phyloP scores from a whole-genome alignment of 35 echinoderm and acorn worm genomes.

The Apostichopus japonicus region DNA sequence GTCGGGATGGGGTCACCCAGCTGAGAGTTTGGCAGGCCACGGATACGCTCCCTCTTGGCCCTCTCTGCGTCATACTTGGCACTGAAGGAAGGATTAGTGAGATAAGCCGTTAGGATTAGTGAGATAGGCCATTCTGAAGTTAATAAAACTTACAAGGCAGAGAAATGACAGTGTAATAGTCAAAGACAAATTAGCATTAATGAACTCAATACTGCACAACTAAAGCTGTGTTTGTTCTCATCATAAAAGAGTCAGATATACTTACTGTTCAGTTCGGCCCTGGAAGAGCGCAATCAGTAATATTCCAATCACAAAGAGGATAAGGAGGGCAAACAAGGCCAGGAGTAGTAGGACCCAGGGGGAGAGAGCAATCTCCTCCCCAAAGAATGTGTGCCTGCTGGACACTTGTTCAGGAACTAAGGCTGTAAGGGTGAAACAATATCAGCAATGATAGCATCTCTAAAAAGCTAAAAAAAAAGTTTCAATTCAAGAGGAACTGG shows the following conservation, averaged over 20 bases:
- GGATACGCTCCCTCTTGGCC: constrained; percentile 73
- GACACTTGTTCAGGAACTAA: neutral
- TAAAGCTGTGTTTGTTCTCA: too few relatives aligned
- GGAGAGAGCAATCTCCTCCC: constrained; percentile 55
- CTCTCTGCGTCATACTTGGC: constrained; percentile 93
- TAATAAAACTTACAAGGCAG: too few relatives aligned
- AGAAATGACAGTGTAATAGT: too few relatives aligned
- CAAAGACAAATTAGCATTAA: too few relatives aligned
- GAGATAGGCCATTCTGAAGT: too few relatives aligned
- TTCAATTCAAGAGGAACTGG: neutral
- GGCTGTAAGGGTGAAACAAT: neutral
- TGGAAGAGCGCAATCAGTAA: constrained; percentile 50
- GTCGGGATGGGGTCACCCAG: constrained; percentile 86
- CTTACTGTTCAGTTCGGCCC: constrained; percentile 60
- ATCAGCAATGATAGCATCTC: neutral
- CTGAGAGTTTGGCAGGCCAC: constrained; percentile 87
- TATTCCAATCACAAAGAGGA: constrained; percentile 58
- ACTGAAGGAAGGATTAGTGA: constrained; percentile 35
- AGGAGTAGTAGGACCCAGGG: constrained; percentile 81
- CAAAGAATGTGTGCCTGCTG: constrained; percentile 68
- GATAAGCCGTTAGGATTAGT: too few relatives aligned
- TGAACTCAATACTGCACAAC: too few relatives aligned
- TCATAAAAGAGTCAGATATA: neutral
- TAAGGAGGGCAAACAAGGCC: constrained; percentile 54
- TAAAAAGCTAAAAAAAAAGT: neutral